Base-by-base conservation (phyloP, 64 coral and sea anemone genomes). In the Pachyseris speciosa region DNA sequence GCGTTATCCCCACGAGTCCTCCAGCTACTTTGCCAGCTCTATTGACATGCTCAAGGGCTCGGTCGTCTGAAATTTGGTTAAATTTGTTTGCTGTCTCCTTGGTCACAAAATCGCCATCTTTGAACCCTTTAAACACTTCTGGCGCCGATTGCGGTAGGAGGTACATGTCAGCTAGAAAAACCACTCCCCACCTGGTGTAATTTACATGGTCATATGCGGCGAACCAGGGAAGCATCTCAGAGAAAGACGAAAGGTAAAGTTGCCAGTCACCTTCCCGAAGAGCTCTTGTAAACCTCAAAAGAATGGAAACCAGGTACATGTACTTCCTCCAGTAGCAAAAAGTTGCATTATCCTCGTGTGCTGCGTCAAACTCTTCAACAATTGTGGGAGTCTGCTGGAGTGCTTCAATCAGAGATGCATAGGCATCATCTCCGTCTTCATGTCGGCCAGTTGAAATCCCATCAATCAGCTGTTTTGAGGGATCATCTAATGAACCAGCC, bases 161-260 rank as follows among this genome's bases (percentile, higher is more conserved):
- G 2, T 78, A 72, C 80, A 90, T 90, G 27, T 95, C 94, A 72
- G 80, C 61, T 11, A 95, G 73, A 51, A 90, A 89, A 6, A 94
- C 22, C 7, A 84, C 20, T 17, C 73, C 81, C 94, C 88, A 90
- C 41, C 83, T 85, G 51, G 63, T 79, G 87, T 90, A 95, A 52
- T 90, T 94, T 15, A 86, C 44, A 41, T 90, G 87, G 44, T 90
- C 81, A 72, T 58, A 95, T 17, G 47, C 87, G 39, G 73, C 83
- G 79, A 95, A 90, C 70, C 81, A 95, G 48, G 93, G 73, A 59
- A 95, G 93, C 93, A 95, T 95, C 59, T 90, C 87, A 47, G 70
- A 44, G 43, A 95, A 86, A 1, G 87, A 95, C 32, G 70, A 89
- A 26, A 90, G 87, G 59, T 90, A 81, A 2, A 90, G 87, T 20